These are phyloP conservation scores for Dipodomys merriami DNA, from an alignment of 2,113 vertebrate genomes.

Conservation along the genomic window DNA sequence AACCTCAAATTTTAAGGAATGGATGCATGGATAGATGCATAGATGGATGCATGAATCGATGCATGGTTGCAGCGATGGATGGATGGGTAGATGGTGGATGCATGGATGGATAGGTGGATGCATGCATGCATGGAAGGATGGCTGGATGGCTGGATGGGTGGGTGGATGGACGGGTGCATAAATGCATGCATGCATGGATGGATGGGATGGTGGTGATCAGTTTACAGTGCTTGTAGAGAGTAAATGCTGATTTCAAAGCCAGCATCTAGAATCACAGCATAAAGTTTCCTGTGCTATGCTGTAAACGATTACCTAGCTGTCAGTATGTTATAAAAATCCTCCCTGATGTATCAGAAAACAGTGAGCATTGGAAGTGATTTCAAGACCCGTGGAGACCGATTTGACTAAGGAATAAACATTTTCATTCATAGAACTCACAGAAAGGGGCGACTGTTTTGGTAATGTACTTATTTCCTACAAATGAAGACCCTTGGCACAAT, in stretches of 20 bases:
- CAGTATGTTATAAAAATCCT: neutral
- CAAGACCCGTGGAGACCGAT: neutral
- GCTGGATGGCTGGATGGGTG: too few relatives aligned
- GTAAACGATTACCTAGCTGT: neutral
- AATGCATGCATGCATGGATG: too few relatives aligned
- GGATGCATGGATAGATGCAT: too few relatives aligned
- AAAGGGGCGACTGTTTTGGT: neutral
- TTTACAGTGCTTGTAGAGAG: neutral
- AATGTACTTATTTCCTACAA: neutral
- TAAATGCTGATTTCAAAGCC: constrained; percentile 18
- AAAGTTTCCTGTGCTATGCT: neutral
- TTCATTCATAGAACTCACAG: constrained; percentile 10
- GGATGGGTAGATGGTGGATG: too few relatives aligned
- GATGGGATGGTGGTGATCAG: rapidly evolving
- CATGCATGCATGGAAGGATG: too few relatives aligned
- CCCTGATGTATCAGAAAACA: neutral
- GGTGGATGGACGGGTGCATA: too few relatives aligned
- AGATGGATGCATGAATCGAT: too few relatives aligned
- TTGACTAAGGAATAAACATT: neutral
- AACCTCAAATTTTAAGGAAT: neutral
- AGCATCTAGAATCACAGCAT: neutral
- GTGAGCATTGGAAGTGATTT: neutral
- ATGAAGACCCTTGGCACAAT: neutral
- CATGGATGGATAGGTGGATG: too few relatives aligned
- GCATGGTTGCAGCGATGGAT: too few relatives aligned